Evolutionary conservation across 2,113 vertebrate genomes (phyloP), one percentile per base, ranked within the genome.

Genomic region (Scophthalmus maximus): DNA sequence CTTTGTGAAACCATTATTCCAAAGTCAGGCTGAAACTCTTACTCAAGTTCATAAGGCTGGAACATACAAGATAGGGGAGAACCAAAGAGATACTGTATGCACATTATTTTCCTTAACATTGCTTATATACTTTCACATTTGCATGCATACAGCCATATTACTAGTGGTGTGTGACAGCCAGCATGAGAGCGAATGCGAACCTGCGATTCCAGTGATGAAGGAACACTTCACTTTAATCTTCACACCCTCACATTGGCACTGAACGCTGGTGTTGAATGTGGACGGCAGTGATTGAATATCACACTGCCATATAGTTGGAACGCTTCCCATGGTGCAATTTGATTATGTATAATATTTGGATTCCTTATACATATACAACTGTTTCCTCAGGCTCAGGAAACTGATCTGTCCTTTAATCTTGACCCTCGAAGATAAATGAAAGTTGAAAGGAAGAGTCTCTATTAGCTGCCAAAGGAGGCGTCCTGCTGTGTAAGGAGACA

Each of bases 381-480:
- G 17, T 50, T 62, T 40, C 6, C 42, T 46, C 18, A 18, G 22
- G 10, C 20, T 52, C 30, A 51, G 36, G 38, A 49, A 36, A 46
- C 29, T 49, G 49, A 47, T 23, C 17, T 14, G 25, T 5, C 1
- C 40, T 44, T 61, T 7, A 29, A 6, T 59, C 20, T 5, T 7
- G n/a, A 27, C 23, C 49, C 26, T 14, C 23, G 32, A 23, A 36
- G 49, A 23, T 30, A n/a, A 32, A 26, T 10, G 1, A 46, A 5
- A n/a, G n/a, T n/a, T 58, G 36, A 40, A 56, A 49, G 32, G 23
- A n/a, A 22, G 36, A 14, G 27, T 40, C n/a, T 59, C 17, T 56
- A 32, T 50, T 44, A 44, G 57, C 49, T 50, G 40, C 40, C 65
- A 5, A 81, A 69, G 56, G 70, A 83, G 82, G 68, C 6, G 8